phyloP scores from a whole-genome alignment of 2,113 vertebrate species.

The Callithrix jacchus region DNA sequence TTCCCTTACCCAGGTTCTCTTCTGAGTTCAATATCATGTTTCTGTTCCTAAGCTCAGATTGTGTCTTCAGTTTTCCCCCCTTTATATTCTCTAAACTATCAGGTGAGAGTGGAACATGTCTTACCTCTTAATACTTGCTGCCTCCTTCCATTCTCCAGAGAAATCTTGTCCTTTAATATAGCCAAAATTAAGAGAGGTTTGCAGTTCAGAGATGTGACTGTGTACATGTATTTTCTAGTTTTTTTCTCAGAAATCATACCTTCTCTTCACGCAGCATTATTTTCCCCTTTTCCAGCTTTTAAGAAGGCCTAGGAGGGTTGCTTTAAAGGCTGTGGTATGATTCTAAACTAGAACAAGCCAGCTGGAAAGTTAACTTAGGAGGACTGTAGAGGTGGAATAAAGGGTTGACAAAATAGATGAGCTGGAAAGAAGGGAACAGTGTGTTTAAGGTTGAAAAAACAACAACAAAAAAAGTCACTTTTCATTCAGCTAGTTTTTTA shows the following conservation, averaged over 20 bases:
- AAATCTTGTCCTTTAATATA: neutral
- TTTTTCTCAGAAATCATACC: neutral
- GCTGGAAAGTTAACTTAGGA: slow-evolving; percentile 1
- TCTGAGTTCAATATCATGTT: neutral
- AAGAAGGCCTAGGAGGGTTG: neutral
- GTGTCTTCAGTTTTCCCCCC: neutral
- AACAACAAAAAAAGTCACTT: neutral
- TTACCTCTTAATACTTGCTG: neutral
- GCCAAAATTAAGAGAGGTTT: neutral
- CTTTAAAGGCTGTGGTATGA: neutral
- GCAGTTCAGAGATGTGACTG: neutral
- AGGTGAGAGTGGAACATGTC: neutral
- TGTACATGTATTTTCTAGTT: neutral
- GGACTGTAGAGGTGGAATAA: neutral
- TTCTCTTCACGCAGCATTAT: neutral
- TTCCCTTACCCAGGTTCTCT: neutral
- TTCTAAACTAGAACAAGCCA: neutral
- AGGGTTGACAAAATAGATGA: neutral
- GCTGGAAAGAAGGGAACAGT: neutral
- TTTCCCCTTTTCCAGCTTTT: neutral
- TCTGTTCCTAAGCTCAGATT: neutral
- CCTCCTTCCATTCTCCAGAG: neutral
- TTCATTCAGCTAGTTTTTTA: neutral
- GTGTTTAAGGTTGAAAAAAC: neutral
- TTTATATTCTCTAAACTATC: neutral